Conservation (phyloP, 2,797 vertebrate species). For the Channallabes apus region DNA sequence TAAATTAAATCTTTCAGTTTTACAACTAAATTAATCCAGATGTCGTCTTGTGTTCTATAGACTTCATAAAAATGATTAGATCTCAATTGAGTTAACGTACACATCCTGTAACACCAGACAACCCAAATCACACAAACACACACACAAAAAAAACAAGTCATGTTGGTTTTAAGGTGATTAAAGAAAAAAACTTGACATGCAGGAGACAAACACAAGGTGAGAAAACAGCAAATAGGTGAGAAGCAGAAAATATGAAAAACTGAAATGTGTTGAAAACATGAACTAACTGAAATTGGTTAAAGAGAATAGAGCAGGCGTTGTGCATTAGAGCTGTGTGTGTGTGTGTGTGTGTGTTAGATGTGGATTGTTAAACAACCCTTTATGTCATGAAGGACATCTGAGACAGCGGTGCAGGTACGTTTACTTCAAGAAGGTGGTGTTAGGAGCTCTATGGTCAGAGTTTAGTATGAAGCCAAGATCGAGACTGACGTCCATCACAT, state of each 20-base stretch:
- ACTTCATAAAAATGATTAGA: background rate
- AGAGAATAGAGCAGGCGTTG: background rate
- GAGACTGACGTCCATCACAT: slow-evolving; percentile 6
- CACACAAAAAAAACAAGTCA: background rate
- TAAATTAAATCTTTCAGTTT: background rate
- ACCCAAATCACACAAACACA: background rate
- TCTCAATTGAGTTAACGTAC: slow-evolving; percentile 1
- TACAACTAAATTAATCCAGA: background rate
- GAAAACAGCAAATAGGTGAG: slow-evolving; percentile 10
- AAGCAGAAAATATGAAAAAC: slow-evolving; percentile 1
- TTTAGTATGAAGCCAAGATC: slow-evolving; percentile 36
- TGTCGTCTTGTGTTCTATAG: background rate
- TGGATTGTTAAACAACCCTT: background rate
- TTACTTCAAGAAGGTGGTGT: background rate
- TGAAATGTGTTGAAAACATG: background rate
- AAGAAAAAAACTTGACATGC: background rate
- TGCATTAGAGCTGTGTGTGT: background rate
- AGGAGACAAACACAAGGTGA: background rate
- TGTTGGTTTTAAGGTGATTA: background rate
- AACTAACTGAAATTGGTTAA: background rate
- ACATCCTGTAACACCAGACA: slow-evolving; percentile 37
- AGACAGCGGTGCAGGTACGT: background rate
- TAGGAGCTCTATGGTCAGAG: background rate
- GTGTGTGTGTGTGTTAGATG: background rate
- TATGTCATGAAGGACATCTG: background rate